phyloP scores from a whole-genome alignment of 2,113 vertebrate species.

The Cynoglossus semilaevis region DNA sequence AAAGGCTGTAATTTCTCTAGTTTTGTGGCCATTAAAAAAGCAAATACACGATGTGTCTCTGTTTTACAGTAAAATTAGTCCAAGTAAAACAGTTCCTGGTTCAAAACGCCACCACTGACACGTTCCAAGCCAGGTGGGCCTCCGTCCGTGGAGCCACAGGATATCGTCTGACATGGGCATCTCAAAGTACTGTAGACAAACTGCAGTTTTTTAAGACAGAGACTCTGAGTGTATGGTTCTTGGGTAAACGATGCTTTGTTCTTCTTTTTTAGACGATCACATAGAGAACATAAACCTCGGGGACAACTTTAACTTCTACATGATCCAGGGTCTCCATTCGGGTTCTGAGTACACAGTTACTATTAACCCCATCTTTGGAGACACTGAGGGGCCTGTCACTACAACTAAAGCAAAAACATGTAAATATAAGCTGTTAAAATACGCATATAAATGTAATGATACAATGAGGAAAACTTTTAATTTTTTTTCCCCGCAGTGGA shows the following conservation, averaged over 20 bases:
- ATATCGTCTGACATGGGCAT: constrained; percentile 86
- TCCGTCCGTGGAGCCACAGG: constrained; percentile 82
- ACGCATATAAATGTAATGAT: neutral
- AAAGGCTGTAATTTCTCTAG: too few species aligned
- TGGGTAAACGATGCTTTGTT: neutral
- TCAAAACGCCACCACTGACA: constrained; percentile 85
- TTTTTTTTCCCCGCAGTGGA: constrained; percentile 76
- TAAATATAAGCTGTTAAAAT: constrained; percentile 49
- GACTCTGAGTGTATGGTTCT: neutral
- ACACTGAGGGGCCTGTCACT: constrained; percentile 80
- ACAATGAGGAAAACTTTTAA: neutral
- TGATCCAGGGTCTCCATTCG: constrained; percentile 83
- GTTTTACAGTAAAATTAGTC: constrained; percentile 80
- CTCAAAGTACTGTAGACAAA: constrained; percentile 71
- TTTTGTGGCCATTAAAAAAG: too few species aligned
- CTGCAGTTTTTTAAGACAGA: neutral
- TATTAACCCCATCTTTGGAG: constrained; percentile 86
- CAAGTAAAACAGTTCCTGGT: constrained; percentile 78
- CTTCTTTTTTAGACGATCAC: constrained; percentile 73
- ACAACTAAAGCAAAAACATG: constrained; percentile 73
- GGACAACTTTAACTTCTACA: constrained; percentile 81
- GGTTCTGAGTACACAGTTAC: constrained; percentile 80
- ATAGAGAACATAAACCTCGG: constrained; percentile 83
- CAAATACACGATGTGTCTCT: neutral
- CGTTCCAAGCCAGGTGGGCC: constrained; percentile 81